Conservation (phyloP, 1,140 invertebrate species). For the Sitodiplosis mosellana region DNA sequence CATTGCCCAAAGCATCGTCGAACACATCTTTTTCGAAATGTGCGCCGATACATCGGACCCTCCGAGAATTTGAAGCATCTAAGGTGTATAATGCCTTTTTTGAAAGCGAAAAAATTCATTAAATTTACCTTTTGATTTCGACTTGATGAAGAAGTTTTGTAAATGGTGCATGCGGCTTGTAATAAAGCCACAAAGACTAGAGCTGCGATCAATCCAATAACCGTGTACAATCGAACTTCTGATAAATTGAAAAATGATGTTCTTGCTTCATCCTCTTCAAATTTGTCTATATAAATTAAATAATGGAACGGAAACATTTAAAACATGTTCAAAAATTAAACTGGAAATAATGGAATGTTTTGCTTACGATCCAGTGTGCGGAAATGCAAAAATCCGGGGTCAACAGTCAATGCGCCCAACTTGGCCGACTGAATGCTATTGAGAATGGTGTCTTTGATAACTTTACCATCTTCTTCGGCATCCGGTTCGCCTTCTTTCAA, state of each 20-base stretch:
- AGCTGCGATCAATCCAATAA: conserved; percentile 61
- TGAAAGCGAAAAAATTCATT: background rate
- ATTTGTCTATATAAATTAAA: background rate
- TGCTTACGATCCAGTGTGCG: conserved; percentile 40
- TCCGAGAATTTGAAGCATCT: background rate
- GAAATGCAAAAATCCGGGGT: conserved; percentile 54
- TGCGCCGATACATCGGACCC: no score
- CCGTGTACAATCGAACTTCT: conserved; percentile 58
- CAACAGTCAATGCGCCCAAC: conserved; percentile 57
- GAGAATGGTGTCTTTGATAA: conserved; percentile 37
- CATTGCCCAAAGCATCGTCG: no score
- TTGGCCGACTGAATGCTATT: conserved; percentile 48
- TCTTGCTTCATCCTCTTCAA: conserved; percentile 14
- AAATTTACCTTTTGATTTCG: conserved; percentile 36
- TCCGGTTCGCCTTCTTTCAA: conserved; percentile 21
- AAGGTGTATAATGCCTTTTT: background rate
- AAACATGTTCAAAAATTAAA: background rate
- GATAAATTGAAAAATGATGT: conserved; percentile 36
- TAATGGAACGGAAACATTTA: background rate
- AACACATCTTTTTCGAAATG: no score
- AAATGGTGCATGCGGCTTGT: conserved; percentile 70
- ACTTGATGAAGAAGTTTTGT: conserved; percentile 40
- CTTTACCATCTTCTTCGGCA: conserved; percentile 19
- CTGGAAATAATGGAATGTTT: background rate
- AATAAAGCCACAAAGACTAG: conserved; percentile 59